Evolutionary conservation across 2,888 invertebrate genomes (phyloP), one percentile per base, ranked within the genome.

Genomic region (Nebria salina): DNA sequence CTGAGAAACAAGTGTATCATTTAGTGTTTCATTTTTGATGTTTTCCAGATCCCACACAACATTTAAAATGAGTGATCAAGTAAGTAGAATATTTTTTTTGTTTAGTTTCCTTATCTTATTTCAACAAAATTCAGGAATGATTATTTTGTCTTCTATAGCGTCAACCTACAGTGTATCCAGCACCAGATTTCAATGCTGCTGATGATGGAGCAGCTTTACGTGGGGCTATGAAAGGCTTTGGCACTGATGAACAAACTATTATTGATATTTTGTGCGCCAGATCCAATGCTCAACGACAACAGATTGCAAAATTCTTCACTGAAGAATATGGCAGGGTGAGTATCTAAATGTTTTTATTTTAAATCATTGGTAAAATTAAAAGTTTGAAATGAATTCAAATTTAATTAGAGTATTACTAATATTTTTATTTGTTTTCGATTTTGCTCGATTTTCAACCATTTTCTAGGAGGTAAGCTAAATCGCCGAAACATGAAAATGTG

Each of bases 231-330:
- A 93, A 93, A 84, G 94, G 94, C 25, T 90, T 94, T n/a, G 94
- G 94, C 4, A 95, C 95, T 0, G 93, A 95, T 85, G 95, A 96
- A 87, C 91, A 94, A 85, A 91, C 93, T 64, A 94, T 96, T 84
- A 94, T 95, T 64, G 92, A 94, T 80, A 92, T 96, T 76, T 90
- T 96, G 65, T 92, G 93, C 0, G 88, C 91, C 0, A 91, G 96
- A 74, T 92, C 92, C 82, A 95, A 95, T 85, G 86, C 85, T 0
- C 96, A 96, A 88, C 90, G 96, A 0, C 95, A 94, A 86, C 90
- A 93, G 83, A 93, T 97, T 75, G 89, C 92, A 9, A 89, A 91
- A 82, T 91, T 91, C 4, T 94, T 92, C 86, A 90, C 90, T 1
- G 89, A 90, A 78, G 92, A 93, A 83, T 92, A 91, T 85, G 92